These are phyloP conservation scores for Tragelaphus buxtoni DNA, from an alignment of 2,113 vertebrate species.

Conservation along the genomic window DNA sequence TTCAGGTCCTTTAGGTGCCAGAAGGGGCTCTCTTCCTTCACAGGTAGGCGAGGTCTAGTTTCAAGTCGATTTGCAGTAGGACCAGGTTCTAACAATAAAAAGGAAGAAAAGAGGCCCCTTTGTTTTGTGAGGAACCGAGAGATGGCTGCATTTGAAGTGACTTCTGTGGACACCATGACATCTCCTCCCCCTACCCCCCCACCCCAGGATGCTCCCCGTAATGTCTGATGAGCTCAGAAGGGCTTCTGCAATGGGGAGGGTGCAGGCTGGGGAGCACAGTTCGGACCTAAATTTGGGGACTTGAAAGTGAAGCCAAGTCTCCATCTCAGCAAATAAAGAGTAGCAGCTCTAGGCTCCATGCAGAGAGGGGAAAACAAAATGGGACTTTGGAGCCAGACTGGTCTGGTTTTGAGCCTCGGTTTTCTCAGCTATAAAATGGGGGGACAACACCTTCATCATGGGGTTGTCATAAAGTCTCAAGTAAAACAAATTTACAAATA, in stretches of 20 bases:
- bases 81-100: not conserved
- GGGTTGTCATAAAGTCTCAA: not conserved
- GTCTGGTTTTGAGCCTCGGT: not conserved
- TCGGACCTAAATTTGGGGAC: not conserved
- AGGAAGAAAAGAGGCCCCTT: not conserved
- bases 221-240: not conserved
- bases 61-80: not conserved
- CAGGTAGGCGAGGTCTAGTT: not conserved
- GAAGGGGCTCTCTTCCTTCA: not conserved
- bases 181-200: fast-evolving
- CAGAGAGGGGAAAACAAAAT: not conserved
- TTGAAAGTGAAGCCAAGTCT: not conserved
- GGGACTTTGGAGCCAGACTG: not conserved
- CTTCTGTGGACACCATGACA: not conserved
- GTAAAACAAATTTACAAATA: not conserved
- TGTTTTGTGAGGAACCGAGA: not conserved
- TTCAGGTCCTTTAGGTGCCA: not conserved
- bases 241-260: not conserved
- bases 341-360: not conserved
- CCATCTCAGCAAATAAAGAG: not conserved
- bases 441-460: not conserved
- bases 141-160: not conserved
- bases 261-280: fast-evolving
- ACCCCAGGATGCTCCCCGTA: not conserved
- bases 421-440: not conserved